Evolutionary conservation across 2,797 vertebrate species (phyloP).

Genomic region (Microctenopoma stevenorrisi): DNA sequence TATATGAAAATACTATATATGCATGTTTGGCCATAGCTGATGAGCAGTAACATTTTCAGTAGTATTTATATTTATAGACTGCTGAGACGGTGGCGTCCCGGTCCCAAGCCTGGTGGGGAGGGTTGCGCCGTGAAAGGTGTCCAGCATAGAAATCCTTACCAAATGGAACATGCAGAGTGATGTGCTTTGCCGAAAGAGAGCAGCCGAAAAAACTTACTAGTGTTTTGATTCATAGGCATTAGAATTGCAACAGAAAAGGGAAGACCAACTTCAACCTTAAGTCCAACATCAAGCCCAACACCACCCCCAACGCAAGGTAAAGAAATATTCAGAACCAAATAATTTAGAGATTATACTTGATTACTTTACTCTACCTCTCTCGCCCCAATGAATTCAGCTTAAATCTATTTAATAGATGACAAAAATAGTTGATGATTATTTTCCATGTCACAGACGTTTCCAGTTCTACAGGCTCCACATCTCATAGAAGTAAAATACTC

Average conservation of each 20-base stretch:
- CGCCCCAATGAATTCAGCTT: background rate
- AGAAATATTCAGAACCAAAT: background rate
- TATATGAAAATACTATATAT: background rate
- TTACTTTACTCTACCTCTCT: background rate
- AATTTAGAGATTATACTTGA: background rate
- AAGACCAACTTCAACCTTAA: background rate
- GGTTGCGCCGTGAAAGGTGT: no score
- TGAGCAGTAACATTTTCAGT: no score
- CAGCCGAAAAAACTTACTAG: no score
- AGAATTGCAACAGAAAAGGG: background rate
- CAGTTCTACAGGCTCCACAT: slow-evolving; percentile 12
- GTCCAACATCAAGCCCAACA: no score
- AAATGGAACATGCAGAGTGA: no score
- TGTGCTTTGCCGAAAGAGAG: no score
- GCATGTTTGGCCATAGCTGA: slow-evolving; percentile 7
- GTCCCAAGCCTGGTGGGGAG: no score
- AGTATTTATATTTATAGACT: no score
- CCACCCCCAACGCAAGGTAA: slow-evolving; percentile 49
- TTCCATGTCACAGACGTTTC: slow-evolving; percentile 33
- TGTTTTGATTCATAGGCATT: slow-evolving; percentile 25
- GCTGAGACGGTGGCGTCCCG: no score
- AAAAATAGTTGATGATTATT: slow-evolving; percentile 5
- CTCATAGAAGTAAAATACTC: slow-evolving; percentile 23
- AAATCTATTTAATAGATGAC: background rate
- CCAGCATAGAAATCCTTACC: no score